Base-by-base conservation (phyloP, 2,888 invertebrate species). In the Diachrysia chrysitis region DNA sequence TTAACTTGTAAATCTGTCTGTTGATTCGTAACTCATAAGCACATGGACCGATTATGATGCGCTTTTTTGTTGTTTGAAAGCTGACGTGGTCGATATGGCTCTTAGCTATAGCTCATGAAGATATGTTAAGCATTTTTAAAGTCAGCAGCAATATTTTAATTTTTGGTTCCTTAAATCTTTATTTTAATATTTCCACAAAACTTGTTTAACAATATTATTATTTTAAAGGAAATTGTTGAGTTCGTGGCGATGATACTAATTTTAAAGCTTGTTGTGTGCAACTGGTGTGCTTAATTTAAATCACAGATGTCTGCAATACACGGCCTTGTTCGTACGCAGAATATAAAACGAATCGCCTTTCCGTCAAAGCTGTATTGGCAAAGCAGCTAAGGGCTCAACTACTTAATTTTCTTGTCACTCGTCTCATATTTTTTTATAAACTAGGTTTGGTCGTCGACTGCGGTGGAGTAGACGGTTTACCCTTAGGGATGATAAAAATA, bases 241-340 rank as follows among this genome's bases (percentile, higher is more conserved):
- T 71, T 17, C 70, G 74, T 80, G 78, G 61, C 67, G 57, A 55
- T 17, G 5, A 10, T 79, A 71, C 69, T 54, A 73, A 75, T 66
- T 68, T 65, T 56, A 58, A 59, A 61, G 58, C 56, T 25, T 21
- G 46, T 62, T 69, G 37, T 73, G 68, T 21, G 60, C 68, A 71
- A 77, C 68, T 67, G 58, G 29, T 75, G 66, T 81, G 69, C 65
- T 51, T 51, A 73, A 63, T 60, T 78, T 70, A 14, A 60, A 74
- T 71, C 58, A 58, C 72, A 69, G 63, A 77, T 72, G 74, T 65
- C 76, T 78, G 65, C 74, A 78, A 51, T 78, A 60, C 42, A 70
- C 67, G 71, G 63, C 81, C 81, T 82, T 82, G 79, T 58, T 53
- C 53, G 54, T 58, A 62, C 46, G 35, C 64, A 42, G 81, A 79